These are phyloP conservation scores for Orycteropus afer DNA, from an alignment of 2,113 vertebrate genomes.

Conservation along the genomic window DNA sequence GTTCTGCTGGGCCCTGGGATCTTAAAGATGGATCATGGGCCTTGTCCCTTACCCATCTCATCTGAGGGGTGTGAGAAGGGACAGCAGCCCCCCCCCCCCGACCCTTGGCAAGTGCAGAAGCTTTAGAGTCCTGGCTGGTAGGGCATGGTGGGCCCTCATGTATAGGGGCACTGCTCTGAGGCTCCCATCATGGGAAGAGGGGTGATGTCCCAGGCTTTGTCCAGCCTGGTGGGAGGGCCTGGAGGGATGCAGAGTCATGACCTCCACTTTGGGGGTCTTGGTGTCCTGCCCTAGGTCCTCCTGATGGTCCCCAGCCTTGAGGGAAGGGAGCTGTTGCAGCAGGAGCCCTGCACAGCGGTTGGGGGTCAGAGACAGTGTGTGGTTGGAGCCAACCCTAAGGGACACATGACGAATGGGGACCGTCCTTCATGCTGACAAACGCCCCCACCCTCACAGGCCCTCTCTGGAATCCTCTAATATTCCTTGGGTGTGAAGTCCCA, in stretches of 20 bases:
- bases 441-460: constrained; percentile 23
- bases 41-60: too few species aligned
- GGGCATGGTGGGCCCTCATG: not conserved
- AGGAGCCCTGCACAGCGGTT: accelerated
- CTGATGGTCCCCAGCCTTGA: not conserved
- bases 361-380: accelerated
- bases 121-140: not conserved
- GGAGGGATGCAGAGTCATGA: not conserved
- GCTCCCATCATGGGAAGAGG: too few species aligned
- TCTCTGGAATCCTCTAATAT: constrained; percentile 76
- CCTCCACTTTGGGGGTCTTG: not conserved
- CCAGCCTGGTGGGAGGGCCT: not conserved
- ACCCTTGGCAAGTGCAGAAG: too few species aligned
- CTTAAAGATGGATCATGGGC: not conserved
- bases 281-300: not conserved
- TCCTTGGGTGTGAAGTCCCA: constrained; percentile 75
- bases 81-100: too few species aligned
- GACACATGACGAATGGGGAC: not conserved
- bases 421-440: constrained; percentile 68
- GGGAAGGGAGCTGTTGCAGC: not conserved
- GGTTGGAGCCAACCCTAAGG: accelerated
- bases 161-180: too few species aligned
- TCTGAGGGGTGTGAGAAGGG: not conserved
- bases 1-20: accelerated
- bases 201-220: not conserved